Evolutionary conservation across 2,888 invertebrate genomes (phyloP).

Genomic region (Augochlorella aurata): DNA sequence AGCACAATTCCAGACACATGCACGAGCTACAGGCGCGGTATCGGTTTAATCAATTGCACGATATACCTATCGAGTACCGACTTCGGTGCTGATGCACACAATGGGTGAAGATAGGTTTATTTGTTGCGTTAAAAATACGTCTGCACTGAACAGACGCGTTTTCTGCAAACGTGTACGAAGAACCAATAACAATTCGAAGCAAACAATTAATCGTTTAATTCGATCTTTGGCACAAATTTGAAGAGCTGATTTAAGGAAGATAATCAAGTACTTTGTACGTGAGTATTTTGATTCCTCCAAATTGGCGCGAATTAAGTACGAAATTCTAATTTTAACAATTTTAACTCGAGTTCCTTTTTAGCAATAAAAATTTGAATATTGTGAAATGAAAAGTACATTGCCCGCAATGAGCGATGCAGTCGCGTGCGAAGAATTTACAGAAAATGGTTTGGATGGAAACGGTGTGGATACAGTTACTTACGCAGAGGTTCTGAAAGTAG

Average conservation of each 20-base stretch:
- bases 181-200: neutral
- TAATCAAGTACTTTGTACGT: neutral
- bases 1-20: slow-evolving; percentile 71
- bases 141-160: neutral
- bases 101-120: slow-evolving; percentile 18
- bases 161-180: neutral
- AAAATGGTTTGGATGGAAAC: too few species aligned
- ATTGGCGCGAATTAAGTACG: neutral
- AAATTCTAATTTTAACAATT: too few species aligned
- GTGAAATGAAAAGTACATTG: too few species aligned
- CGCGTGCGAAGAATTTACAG: too few species aligned
- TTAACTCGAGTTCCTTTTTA: too few species aligned
- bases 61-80: slow-evolving; percentile 38
- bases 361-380: too few species aligned
- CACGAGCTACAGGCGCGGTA: slow-evolving; percentile 73
- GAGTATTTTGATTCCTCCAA: neutral
- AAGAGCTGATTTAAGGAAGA: neutral
- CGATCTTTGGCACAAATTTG: neutral
- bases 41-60: slow-evolving; percentile 68
- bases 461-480: neutral
- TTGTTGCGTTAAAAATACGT: neutral
- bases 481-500: slow-evolving; percentile 12
- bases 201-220: neutral
- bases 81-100: slow-evolving; percentile 43
- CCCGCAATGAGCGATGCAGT: too few species aligned